Evolutionary conservation across 2,888 invertebrate genomes (phyloP).

Genomic region (Tetrapedia diversipes): DNA sequence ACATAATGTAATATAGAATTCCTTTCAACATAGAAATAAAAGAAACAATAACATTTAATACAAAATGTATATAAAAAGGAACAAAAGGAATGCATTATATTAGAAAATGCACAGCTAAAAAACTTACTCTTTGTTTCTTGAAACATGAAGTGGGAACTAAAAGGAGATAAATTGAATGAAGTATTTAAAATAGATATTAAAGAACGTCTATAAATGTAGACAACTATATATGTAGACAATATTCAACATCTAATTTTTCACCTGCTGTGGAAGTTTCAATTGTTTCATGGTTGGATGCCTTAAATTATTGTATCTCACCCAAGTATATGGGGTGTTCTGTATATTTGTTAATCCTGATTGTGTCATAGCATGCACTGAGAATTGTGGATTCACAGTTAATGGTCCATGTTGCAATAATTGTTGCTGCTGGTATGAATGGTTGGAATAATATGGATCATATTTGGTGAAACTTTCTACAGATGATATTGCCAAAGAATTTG

Average conservation of each 20-base stretch:
- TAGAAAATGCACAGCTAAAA: constrained; percentile 6
- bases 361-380: constrained; percentile 45
- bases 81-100: background rate
- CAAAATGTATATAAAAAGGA: constrained; percentile 1
- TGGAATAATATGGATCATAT: constrained; percentile 71
- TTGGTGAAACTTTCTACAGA: constrained; percentile 59
- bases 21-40: constrained; percentile 39
- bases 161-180: constrained; percentile 22
- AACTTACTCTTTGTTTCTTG: constrained; percentile 54
- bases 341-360: constrained; percentile 57
- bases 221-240: constrained; percentile 26
- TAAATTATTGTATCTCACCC: constrained; percentile 66
- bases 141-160: constrained; percentile 37
- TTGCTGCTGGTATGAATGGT: constrained; percentile 69
- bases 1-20: constrained; percentile 46
- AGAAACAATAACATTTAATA: constrained; percentile 21
- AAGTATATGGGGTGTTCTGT: constrained; percentile 58
- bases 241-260: constrained; percentile 41
- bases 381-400: constrained; percentile 59
- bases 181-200: constrained; percentile 13
- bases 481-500: constrained; percentile 73
- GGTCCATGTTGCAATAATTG: constrained; percentile 63
- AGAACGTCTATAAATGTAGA: constrained; percentile 23
- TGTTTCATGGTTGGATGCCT: constrained; percentile 67
- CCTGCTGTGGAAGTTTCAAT: constrained; percentile 67